Evolutionary conservation across 2,888 invertebrate genomes (phyloP).

Genomic region (Psylliodes chrysocephalus): DNA sequence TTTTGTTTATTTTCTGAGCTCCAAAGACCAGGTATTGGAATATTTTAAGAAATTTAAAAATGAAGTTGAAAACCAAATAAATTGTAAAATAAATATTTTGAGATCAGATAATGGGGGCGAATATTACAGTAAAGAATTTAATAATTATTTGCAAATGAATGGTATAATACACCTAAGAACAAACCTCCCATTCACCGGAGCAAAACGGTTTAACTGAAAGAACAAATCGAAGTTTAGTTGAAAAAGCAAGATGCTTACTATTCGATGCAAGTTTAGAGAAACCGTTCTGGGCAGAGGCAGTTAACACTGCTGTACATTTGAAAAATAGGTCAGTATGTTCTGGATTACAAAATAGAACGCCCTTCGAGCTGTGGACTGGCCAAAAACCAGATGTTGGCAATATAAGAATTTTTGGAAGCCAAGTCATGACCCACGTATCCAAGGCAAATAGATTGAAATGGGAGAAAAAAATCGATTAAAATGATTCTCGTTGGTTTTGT

Average conservation of each 20-base stretch:
- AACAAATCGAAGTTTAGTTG: neutral
- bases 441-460: conserved; percentile 13
- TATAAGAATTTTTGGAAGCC: no score
- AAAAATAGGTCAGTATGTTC: no score
- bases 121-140: conserved; percentile 1
- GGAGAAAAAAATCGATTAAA: conserved; percentile 18
- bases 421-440: conserved; percentile 8
- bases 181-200: conserved; percentile 10
- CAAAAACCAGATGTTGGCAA: conserved; percentile 7
- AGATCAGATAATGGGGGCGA: no score
- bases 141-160: conserved; percentile 1
- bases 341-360: conserved; percentile 5
- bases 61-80: conserved; percentile 36
- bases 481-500: conserved; percentile 16
- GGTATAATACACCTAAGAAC: conserved; percentile 12
- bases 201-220: no score
- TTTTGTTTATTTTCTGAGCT: conserved; percentile 32
- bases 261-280: no score
- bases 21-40: conserved; percentile 11
- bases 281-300: no score
- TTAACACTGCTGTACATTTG: no score
- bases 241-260: neutral
- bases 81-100: conserved; percentile 6
- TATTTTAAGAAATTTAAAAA: no score
- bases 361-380: conserved; percentile 1